Percentiles rank a stretch among this genome's conserved stretches.
phyloP scores from a whole-genome alignment of 2,797 vertebrate species.

The Euthynnus affinis region DNA sequence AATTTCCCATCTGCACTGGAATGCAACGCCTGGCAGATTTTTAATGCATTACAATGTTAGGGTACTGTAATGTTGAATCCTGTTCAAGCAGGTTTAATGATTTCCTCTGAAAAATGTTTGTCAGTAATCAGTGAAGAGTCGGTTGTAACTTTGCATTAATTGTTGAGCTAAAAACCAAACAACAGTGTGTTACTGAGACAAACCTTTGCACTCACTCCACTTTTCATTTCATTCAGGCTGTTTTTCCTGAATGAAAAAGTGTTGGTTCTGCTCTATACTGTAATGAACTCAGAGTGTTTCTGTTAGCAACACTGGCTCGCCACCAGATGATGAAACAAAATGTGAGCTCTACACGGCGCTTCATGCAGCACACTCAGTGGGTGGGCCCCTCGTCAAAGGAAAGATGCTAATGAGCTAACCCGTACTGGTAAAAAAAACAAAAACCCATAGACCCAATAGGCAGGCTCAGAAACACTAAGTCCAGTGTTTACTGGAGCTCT shows the following conservation, averaged over 20 bases:
- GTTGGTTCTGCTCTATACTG: constrained; percentile 45
- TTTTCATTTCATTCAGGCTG: constrained; percentile 36
- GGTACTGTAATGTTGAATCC: not conserved
- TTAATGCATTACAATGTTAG: not conserved
- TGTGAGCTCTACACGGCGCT: constrained; percentile 65
- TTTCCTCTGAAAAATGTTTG: not conserved
- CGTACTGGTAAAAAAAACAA: constrained; percentile 63
- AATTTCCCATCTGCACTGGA: constrained; percentile 8
- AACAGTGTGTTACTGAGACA: constrained; percentile 10
- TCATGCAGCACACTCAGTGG: constrained; percentile 73
- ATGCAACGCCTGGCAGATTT: constrained; percentile 26
- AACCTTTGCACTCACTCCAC: constrained; percentile 38
- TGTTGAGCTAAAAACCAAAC: not conserved
- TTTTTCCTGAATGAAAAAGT: constrained; percentile 59
- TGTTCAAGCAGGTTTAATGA: not conserved
- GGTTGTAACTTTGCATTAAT: not conserved
- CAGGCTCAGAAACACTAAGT: constrained; percentile 73
- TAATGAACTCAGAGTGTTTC: constrained; percentile 66
- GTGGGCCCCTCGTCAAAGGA: constrained; percentile 81
- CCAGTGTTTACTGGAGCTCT: constrained; percentile 77
- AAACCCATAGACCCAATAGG: constrained; percentile 67
- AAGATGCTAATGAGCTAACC: constrained; percentile 80
- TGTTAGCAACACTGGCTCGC: constrained; percentile 70
- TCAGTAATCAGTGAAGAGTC: not conserved
- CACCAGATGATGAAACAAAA: constrained; percentile 77